Evolutionary conservation across 1,140 invertebrate species (phyloP).

Genomic region (Ganaspis sp.): DNA sequence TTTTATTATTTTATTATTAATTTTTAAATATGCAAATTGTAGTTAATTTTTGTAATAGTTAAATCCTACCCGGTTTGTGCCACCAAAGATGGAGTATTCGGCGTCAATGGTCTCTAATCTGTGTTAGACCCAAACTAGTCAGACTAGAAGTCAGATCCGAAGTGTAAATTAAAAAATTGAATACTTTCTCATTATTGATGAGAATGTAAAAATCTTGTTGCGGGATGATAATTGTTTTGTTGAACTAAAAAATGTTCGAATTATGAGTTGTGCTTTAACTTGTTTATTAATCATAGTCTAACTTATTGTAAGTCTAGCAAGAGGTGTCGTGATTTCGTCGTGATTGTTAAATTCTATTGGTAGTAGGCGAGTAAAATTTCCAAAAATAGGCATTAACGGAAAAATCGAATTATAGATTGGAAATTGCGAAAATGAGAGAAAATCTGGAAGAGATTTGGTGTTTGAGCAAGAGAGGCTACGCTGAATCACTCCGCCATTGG

Average conservation of each 20-base stretch:
- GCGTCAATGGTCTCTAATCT: not conserved
- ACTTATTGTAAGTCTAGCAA: not conserved
- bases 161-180: too few relatives aligned
- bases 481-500: slow-evolving; percentile 13
- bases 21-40: not conserved
- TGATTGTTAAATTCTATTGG: not conserved
- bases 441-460: not conserved
- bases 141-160: too few relatives aligned
- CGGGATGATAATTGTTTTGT: not conserved
- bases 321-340: not conserved
- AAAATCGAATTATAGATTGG: not conserved
- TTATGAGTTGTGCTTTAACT: not conserved
- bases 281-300: slow-evolving; percentile 6
- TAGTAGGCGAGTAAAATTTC: not conserved
- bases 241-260: not conserved
- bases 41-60: not conserved
- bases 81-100: not conserved
- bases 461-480: not conserved
- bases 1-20: too few relatives aligned
- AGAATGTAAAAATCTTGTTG: not conserved
- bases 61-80: not conserved
- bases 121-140: too few relatives aligned
- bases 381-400: not conserved
- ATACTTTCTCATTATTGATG: too few relatives aligned
- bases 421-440: not conserved